Evolutionary conservation across 2,113 vertebrate genomes (phyloP), one percentile per base, ranked within the genome.

Genomic region (Dicentrarchus labrax): DNA sequence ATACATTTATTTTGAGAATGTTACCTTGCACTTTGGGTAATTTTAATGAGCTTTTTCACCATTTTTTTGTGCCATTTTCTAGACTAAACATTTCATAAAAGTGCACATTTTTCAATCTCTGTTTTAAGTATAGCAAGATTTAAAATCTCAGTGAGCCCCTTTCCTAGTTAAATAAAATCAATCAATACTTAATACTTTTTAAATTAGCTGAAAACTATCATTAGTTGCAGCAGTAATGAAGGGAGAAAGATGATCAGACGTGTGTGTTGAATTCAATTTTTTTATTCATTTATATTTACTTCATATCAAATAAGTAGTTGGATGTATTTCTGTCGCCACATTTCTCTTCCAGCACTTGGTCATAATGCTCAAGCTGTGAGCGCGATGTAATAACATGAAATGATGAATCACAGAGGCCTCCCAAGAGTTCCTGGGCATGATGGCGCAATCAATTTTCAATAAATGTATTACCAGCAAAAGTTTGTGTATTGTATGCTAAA

Each of bases 381-480:
- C 1, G 9, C 1, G 19, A 79, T 24, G 6, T 71, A 80, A 78
- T 85, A 64, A 80, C 2, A 38, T 11, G 9, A 73, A 66, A 68
- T 76, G 66, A 85, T 78, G 59, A 88, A 86, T 83, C 24, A n/a
- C 54, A 1, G 13, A 38, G 66, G 36, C 50, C 57, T 77, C 57
- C 48, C 71, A 22, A 69, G 65, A 51, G 56, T 56, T 80, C 36
- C 62, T 84, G 69, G 53, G 36, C 68, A 77, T 53, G 62, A 71
- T 80, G 50, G 82, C 66, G 76, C 72, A 83, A 87, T 92, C 72
- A 70, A 50, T 91, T 90, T 88, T 61, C 62, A 66, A 83, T 73
- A 81, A 86, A 83, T 71, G 21, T 48, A 70, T 90, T 62, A 57
- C 64, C 57, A 78, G 60, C n/a, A 65, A 57, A 30, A 74, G 53